Percentiles rank a stretch among this genome's conserved stretches.
Evolutionary conservation across 2,797 vertebrate genomes (phyloP).

Genomic region (Takifugu ocellatus): DNA sequence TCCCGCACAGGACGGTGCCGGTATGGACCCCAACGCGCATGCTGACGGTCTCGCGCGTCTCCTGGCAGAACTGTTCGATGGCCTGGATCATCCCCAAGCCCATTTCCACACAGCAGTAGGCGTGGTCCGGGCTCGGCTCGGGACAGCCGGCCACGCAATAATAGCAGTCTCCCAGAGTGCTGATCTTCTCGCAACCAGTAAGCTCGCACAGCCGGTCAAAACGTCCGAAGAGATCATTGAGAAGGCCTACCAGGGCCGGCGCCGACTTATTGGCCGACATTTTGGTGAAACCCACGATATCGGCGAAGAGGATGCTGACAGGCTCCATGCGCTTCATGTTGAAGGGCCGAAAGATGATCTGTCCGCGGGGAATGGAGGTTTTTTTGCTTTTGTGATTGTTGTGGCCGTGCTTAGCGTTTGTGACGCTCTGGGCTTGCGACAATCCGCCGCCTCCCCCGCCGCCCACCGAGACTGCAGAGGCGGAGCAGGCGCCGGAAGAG

Average conservation of each 20-base stretch:
- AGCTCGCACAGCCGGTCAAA: slow-evolving; percentile 93
- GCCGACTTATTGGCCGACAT: slow-evolving; percentile 98
- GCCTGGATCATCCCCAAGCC: slow-evolving; percentile 97
- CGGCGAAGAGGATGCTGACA: slow-evolving; percentile 96
- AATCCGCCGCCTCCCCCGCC: slow-evolving; percentile 42
- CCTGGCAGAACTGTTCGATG: slow-evolving; percentile 96
- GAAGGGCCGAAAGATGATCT: slow-evolving; percentile 93
- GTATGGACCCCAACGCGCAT: slow-evolving; percentile 97
- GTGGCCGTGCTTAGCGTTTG: slow-evolving; percentile 80
- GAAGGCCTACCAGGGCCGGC: slow-evolving; percentile 91
- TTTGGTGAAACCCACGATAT: slow-evolving; percentile 97
- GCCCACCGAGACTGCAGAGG: slow-evolving; percentile 55
- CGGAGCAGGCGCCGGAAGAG: slow-evolving; percentile 80
- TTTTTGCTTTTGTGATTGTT: slow-evolving; percentile 88
- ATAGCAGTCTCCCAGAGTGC: slow-evolving; percentile 96
- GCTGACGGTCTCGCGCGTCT: slow-evolving; percentile 92
- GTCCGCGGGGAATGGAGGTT: slow-evolving; percentile 90
- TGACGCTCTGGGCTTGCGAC: slow-evolving; percentile 53
- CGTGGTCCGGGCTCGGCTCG: slow-evolving; percentile 88
- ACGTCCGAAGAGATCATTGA: slow-evolving; percentile 95
- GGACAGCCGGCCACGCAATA: slow-evolving; percentile 97
- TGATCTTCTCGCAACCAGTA: slow-evolving; percentile 95
- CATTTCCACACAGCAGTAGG: slow-evolving; percentile 97
- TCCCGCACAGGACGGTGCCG: slow-evolving; percentile 92
- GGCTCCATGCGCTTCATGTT: slow-evolving; percentile 95